Evolutionary conservation across 1,140 invertebrate genomes (phyloP).

Genomic region (Lysiphlebus fabarum): DNA sequence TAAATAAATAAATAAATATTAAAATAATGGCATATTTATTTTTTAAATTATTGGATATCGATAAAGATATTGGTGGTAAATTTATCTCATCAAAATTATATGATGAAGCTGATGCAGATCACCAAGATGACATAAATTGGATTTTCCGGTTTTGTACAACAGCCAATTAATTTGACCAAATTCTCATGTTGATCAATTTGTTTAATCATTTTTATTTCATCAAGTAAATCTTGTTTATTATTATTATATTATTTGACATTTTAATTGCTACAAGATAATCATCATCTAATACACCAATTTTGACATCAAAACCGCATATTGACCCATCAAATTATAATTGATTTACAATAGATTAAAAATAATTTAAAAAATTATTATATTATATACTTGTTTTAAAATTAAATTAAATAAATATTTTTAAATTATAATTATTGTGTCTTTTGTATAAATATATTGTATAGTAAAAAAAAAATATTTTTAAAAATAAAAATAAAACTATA

Average conservation of each 20-base stretch:
- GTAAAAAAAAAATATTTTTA: too few relatives aligned
- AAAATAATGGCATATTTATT: too few relatives aligned
- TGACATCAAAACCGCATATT: slow-evolving; percentile 76
- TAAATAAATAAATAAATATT: too few relatives aligned
- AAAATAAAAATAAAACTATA: too few relatives aligned
- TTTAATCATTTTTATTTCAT: slow-evolving; percentile 79
- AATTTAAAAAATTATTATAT: slow-evolving; percentile 53
- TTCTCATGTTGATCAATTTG: slow-evolving; percentile 73
- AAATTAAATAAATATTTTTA: slow-evolving; percentile 12
- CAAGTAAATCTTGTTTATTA: slow-evolving; percentile 64
- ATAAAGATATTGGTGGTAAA: neutral
- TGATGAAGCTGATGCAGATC: slow-evolving; percentile 54
- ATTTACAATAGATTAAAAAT: slow-evolving; percentile 55
- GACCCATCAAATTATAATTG: slow-evolving; percentile 66
- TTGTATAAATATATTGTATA: slow-evolving; percentile 2
- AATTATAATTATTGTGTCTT: neutral
- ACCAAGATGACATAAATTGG: slow-evolving; percentile 72
- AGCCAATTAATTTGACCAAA: slow-evolving; percentile 75
- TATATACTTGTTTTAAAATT: neutral
- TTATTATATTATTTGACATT: slow-evolving; percentile 55
- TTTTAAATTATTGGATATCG: neutral
- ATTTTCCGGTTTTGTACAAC: slow-evolving; percentile 64
- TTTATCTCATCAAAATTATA: slow-evolving; percentile 24
- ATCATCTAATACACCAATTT: slow-evolving; percentile 59
- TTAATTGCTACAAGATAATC: slow-evolving; percentile 68